These are phyloP conservation scores for Neoitamus cyanurus DNA, from an alignment of 2,888 invertebrate species.

Conservation along the genomic window DNA sequence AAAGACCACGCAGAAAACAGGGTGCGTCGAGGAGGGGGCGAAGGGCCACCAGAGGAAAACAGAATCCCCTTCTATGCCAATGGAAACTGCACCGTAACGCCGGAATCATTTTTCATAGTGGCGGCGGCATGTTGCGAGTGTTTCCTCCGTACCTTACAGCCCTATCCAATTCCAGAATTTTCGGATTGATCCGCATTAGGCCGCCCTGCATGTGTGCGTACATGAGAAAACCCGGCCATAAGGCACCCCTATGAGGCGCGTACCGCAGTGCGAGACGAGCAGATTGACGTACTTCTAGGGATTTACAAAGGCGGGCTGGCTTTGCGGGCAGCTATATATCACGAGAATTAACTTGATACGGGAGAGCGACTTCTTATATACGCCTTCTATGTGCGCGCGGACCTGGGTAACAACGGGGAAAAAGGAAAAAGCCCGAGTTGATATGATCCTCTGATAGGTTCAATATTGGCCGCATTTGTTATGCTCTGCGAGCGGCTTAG, in stretches of 20 bases:
- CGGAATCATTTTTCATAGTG: slow-evolving; percentile 52
- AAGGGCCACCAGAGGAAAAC: not conserved
- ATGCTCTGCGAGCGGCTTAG: slow-evolving; percentile 39
- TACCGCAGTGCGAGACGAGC: slow-evolving; percentile 4
- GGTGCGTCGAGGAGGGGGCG: not conserved
- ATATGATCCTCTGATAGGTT: slow-evolving; percentile 42
- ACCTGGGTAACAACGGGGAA: not conserved
- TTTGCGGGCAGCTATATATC: not conserved
- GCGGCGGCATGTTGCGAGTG: slow-evolving; percentile 43
- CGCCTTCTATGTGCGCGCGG: not conserved
- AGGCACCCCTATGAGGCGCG: slow-evolving; percentile 23
- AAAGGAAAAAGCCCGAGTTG: not conserved
- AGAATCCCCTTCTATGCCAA: slow-evolving; percentile 33
- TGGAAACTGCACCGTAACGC: slow-evolving; percentile 48
- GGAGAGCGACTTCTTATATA: not conserved
- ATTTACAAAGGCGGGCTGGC: not conserved
- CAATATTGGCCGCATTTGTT: slow-evolving; percentile 49
- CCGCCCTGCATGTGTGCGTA: slow-evolving; percentile 2
- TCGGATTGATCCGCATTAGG: slow-evolving; percentile 29
- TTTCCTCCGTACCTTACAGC: slow-evolving; percentile 24
- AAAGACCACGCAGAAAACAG: not conserved
- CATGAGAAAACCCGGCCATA: not conserved
- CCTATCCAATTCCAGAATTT: slow-evolving; percentile 12
- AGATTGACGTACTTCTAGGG: slow-evolving; percentile 1
- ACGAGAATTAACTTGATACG: slow-evolving; percentile 10